Evolutionary conservation across 2,113 vertebrate species (phyloP).

Genomic region (Athene cunicularia): DNA sequence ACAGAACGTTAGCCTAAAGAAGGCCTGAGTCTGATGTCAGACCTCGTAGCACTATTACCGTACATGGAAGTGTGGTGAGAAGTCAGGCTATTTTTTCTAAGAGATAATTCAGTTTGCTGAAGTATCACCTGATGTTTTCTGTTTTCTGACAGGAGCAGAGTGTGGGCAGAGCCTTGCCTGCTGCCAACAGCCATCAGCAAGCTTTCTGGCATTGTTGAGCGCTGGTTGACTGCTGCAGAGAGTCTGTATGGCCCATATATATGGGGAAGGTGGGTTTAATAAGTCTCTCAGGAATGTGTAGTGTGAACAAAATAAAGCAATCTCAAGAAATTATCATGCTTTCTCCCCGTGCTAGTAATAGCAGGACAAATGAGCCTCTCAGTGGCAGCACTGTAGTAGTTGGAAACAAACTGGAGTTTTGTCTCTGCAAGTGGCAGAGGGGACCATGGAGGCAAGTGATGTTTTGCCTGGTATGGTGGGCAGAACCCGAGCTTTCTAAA

Average conservation of each 20-base stretch:
- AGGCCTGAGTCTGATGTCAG: neutral
- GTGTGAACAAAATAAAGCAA: neutral
- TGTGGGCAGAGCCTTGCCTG: constrained; percentile 97
- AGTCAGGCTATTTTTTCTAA: neutral
- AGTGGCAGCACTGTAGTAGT: neutral
- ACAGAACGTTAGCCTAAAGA: neutral
- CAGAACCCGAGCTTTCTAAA: neutral
- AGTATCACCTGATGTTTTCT: constrained; percentile 49
- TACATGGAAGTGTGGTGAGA: neutral
- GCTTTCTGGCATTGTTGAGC: constrained; percentile 90
- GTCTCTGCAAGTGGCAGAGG: neutral
- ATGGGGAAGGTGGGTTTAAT: constrained; percentile 89
- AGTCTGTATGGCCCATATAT: constrained; percentile 91
- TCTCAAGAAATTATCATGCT: neutral
- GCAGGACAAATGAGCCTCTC: neutral
- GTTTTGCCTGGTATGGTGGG: neutral
- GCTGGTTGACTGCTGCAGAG: constrained; percentile 91
- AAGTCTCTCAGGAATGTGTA: neutral
- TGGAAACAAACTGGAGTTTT: neutral
- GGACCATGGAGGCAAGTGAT: neutral
- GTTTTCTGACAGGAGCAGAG: constrained; percentile 84
- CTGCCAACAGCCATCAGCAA: constrained; percentile 90
- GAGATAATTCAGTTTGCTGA: constrained; percentile 61
- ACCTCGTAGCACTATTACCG: neutral
- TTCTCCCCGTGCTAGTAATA: neutral